These are phyloP conservation scores for Cremastinae sp. DNA, from an alignment of 2,888 invertebrate species.

Conservation along the genomic window DNA sequence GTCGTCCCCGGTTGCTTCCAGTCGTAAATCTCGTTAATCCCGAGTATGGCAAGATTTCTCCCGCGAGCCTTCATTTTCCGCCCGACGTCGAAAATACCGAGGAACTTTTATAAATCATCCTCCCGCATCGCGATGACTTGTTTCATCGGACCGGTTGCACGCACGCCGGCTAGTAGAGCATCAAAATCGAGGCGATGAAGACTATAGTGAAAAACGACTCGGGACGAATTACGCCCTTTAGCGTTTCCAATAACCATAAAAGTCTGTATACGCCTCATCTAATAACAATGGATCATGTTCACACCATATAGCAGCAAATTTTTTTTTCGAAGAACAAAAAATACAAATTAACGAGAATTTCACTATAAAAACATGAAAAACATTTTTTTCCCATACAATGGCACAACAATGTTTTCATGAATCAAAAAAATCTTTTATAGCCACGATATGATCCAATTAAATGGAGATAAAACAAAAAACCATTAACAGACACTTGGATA, in stretches of 20 bases:
- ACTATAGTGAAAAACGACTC: too few species aligned
- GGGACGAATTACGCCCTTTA: constrained; percentile 34
- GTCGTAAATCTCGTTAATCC: constrained; percentile 64
- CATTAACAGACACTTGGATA: too few species aligned
- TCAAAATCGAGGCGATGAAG: too few species aligned
- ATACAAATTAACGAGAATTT: too few species aligned
- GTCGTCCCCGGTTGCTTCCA: constrained; percentile 31
- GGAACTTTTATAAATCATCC: constrained; percentile 62
- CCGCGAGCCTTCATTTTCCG: constrained; percentile 21
- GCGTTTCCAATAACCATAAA: constrained; percentile 53
- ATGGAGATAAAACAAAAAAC: too few species aligned
- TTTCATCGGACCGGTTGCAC: constrained; percentile 33
- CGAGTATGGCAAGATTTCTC: constrained; percentile 48
- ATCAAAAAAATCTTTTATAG: too few species aligned
- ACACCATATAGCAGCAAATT: constrained; percentile 14
- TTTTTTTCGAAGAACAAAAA: not conserved
- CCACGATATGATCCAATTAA: too few species aligned
- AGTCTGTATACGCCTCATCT: constrained; percentile 15
- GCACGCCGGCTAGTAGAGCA: too few species aligned
- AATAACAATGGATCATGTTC: constrained; percentile 25
- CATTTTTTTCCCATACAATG: too few species aligned
- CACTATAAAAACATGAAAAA: too few species aligned
- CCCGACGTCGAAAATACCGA: too few species aligned
- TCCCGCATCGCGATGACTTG: constrained; percentile 57
- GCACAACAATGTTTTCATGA: too few species aligned